phyloP scores from a whole-genome alignment of 2,888 invertebrate species.

The Tachina grossa region DNA sequence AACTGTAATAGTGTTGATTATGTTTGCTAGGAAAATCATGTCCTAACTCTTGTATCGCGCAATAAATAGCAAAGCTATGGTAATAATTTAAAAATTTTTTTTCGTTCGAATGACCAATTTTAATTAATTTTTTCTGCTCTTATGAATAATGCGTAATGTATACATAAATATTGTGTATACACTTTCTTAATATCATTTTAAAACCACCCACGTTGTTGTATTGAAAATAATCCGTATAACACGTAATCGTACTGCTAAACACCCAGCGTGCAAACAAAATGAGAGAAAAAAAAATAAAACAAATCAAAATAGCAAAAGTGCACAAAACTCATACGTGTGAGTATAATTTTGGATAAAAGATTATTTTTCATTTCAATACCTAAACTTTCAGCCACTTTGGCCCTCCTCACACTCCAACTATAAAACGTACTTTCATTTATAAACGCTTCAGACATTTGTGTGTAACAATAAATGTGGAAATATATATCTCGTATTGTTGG shows the following conservation, averaged over 20 bases:
- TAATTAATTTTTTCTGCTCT: too few relatives aligned
- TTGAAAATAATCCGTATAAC: slow-evolving; percentile 53
- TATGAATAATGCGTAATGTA: too few relatives aligned
- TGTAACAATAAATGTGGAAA: slow-evolving; percentile 17
- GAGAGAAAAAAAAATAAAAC: slow-evolving; percentile 6
- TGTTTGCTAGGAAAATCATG: too few relatives aligned
- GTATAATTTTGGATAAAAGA: slow-evolving; percentile 60
- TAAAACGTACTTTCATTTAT: slow-evolving; percentile 33
- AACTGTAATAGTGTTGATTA: too few relatives aligned
- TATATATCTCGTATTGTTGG: slow-evolving; percentile 22
- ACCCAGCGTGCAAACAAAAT: slow-evolving; percentile 3
- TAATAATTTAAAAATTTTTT: too few relatives aligned
- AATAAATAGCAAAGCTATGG: too few relatives aligned
- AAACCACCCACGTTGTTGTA: slow-evolving; percentile 15
- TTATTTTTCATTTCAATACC: slow-evolving; percentile 64
- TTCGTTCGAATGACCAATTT: too few relatives aligned
- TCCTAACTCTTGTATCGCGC: too few relatives aligned
- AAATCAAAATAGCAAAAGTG: slow-evolving; percentile 33
- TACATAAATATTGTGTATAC: not conserved
- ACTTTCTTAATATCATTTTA: not conserved
- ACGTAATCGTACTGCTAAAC: slow-evolving; percentile 57
- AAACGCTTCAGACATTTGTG: slow-evolving; percentile 5
- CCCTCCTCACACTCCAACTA: not conserved
- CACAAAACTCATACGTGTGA: slow-evolving; percentile 58
- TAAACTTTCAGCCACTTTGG: slow-evolving; percentile 14